Base-by-base conservation (phyloP, 2,113 vertebrate genomes). In the Castor canadensis region DNA sequence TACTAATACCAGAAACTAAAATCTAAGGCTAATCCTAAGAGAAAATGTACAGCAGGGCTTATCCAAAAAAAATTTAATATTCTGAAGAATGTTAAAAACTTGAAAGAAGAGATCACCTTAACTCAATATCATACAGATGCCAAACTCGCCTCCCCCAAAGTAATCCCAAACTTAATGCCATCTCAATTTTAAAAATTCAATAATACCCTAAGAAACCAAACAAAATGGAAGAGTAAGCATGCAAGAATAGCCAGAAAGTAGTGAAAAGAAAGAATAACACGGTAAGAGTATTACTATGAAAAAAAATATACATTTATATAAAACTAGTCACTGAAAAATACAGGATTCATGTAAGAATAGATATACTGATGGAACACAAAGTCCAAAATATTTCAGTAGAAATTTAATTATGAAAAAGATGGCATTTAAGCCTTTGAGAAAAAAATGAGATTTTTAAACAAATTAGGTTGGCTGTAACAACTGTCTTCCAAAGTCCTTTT, bases 1-100 rank as follows among this genome's bases (percentile, higher is more conserved):
- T 32, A 54, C 38, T 72, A 86, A 75, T 9, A 10, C 54, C 85
- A 80, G 43, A 93, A 89, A 93, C 15, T 58, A 89, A 95, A 77
- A 85, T 64, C 7, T 92, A 67, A n/a, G 22, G 64, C 52, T 84
- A 84, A 87, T 38, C 32, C 13, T 89, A 93, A 85, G 64, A 32
- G 26, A 43, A 95, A 66, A 66, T 28, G 12, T 88, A 8, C 0
- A 32, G 87, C n/a, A n/a, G n/a, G 58, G 58, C 6, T 66, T 71
- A 94, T 26, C 30, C 47, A 26, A 80, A 84, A 30, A 93, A 73
- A 89, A 77, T 4, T 16, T 67, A 62, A 26, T 40, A 6, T 60
- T 30, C 13, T 28, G 38, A 85, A 17, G 52, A 12, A 56, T 30
- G 89, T 62, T 45, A 35, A 38, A 67, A 10, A 69, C 10, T 49